Evolutionary conservation across 2,888 invertebrate species (phyloP).

Genomic region (Sericinus montela): DNA sequence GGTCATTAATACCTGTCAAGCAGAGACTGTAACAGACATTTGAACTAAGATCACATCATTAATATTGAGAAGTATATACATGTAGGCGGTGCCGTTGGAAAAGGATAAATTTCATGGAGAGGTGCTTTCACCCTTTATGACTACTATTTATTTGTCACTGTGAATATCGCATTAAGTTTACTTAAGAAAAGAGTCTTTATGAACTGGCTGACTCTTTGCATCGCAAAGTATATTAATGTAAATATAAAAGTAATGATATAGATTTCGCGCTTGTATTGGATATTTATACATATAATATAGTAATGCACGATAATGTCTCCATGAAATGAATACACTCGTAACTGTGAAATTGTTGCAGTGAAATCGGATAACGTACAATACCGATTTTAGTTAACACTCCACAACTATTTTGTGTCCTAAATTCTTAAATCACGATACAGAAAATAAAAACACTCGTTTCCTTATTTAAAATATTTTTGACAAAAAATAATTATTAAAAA

Average conservation of each 20-base stretch:
- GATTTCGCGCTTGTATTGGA: constrained; percentile 11
- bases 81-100: constrained; percentile 60
- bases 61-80: constrained; percentile 69
- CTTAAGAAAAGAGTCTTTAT: constrained; percentile 38
- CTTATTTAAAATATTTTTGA: too few species aligned
- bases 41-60: constrained; percentile 76
- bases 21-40: constrained; percentile 60
- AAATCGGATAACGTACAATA: too few species aligned
- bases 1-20: constrained; percentile 72
- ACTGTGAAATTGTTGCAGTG: too few species aligned
- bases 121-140: constrained; percentile 72
- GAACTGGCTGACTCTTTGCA: constrained; percentile 21
- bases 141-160: constrained; percentile 61
- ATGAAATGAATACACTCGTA: too few species aligned
- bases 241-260: neutral
- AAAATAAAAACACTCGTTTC: too few species aligned
- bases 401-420: too few species aligned
- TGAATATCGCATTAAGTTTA: constrained; percentile 42
- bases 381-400: too few species aligned
- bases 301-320: neutral
- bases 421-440: too few species aligned
- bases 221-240: constrained; percentile 7
- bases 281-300: too few species aligned
- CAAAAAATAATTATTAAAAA: too few species aligned
- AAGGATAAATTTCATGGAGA: constrained; percentile 67